Conservation (phyloP, 1,140 invertebrate species). For the Trachymyrmex septentrionalis region DNA sequence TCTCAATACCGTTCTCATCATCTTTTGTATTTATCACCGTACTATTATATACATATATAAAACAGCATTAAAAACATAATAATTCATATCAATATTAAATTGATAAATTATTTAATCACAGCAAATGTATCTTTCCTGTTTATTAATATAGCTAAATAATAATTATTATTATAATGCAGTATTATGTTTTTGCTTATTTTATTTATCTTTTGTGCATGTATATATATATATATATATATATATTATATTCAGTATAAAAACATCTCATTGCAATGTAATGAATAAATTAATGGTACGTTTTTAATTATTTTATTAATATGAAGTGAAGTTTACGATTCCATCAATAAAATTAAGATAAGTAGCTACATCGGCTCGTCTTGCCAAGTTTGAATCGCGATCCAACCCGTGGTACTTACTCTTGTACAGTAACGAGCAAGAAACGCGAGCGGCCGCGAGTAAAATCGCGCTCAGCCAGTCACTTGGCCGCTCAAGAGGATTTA, state of each 20-base stretch:
- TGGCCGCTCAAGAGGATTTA: slow-evolving; percentile 69
- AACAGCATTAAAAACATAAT: not conserved
- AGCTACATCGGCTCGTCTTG: slow-evolving; percentile 16
- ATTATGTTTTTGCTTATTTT: not conserved
- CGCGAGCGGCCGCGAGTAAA: slow-evolving; percentile 56
- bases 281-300: not conserved
- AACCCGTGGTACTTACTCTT: slow-evolving; percentile 25
- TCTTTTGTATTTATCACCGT: not conserved
- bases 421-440: slow-evolving; percentile 56
- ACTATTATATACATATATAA: not conserved
- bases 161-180: not conserved
- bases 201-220: not conserved
- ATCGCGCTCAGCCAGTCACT: slow-evolving; percentile 61
- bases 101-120: not conserved
- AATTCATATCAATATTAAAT: not conserved
- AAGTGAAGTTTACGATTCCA: not conserved
- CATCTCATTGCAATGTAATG: not conserved
- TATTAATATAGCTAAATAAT: not conserved
- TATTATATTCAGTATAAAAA: not conserved
- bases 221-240: too few species aligned
- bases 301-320: not conserved
- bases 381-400: slow-evolving; percentile 40
- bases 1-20: not conserved
- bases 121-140: not conserved
- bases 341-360: slow-evolving; percentile 49